These are phyloP conservation scores for Emys orbicularis DNA, from an alignment of 2,797 vertebrate species.

Conservation along the genomic window DNA sequence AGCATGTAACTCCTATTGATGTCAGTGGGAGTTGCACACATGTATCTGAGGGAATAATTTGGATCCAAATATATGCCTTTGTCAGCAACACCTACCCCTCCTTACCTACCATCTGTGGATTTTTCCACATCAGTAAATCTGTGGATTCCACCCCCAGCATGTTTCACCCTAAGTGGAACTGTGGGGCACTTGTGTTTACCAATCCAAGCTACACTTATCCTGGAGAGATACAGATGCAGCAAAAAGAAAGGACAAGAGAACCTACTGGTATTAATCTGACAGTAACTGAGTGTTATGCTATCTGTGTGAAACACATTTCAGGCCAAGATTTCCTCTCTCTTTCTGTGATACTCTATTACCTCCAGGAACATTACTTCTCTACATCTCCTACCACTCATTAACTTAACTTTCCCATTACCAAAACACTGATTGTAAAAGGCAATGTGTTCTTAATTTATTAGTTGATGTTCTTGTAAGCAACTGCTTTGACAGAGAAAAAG, in stretches of 20 bases:
- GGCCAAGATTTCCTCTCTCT: not conserved
- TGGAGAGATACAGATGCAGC: not conserved
- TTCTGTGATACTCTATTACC: not conserved
- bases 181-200: not conserved
- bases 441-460: not conserved
- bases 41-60: not conserved
- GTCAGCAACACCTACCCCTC: not conserved
- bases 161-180: not conserved
- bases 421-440: not conserved
- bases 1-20: not conserved
- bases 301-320: not conserved
- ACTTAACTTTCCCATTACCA: not conserved
- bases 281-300: fast-evolving
- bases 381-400: not conserved
- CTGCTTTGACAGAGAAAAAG: not conserved
- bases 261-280: not conserved
- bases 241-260: not conserved
- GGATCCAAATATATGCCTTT: not conserved
- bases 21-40: fast-evolving
- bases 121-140: not conserved
- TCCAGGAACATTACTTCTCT: not conserved
- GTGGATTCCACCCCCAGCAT: fast-evolving
- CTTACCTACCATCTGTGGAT: not conserved
- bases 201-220: not conserved
- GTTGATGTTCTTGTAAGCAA: not conserved